phyloP scores from a whole-genome alignment of 2,797 vertebrate genomes.

The Emydoidea blandingii region DNA sequence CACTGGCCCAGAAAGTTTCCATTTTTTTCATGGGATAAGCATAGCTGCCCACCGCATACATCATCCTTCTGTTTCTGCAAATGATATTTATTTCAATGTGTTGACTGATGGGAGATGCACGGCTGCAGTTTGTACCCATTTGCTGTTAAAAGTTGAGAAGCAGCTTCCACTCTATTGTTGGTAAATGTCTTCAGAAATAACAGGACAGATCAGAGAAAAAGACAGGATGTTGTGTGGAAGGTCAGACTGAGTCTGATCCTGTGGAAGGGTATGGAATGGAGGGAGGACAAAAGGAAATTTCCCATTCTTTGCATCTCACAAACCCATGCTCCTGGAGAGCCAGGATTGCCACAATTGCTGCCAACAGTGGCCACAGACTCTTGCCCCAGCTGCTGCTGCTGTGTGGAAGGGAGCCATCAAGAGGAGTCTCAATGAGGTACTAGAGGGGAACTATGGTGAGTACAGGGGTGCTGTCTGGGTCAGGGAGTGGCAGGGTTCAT shows the following conservation, averaged over 20 bases:
- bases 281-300: neutral
- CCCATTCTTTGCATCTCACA: neutral
- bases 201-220: slow-evolving; percentile 6
- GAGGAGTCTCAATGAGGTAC: neutral
- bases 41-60: neutral
- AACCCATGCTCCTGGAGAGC: fast-evolving
- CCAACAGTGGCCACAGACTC: neutral
- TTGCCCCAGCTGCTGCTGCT: neutral
- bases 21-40: neutral
- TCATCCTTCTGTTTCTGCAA: neutral
- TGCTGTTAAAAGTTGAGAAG: neutral
- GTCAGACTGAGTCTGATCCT: neutral
- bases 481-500: neutral
- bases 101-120: fast-evolving
- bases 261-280: neutral
- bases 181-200: slow-evolving; percentile 38
- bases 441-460: neutral
- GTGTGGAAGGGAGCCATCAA: fast-evolving
- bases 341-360: neutral
- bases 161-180: neutral
- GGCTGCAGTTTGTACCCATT: neutral
- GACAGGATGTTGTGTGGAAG: neutral
- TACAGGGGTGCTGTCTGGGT: neutral
- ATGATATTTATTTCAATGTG: neutral
- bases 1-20: neutral